Evolutionary conservation across 2,888 invertebrate species (phyloP).

Genomic region (Sphaerophoria rueppellii): DNA sequence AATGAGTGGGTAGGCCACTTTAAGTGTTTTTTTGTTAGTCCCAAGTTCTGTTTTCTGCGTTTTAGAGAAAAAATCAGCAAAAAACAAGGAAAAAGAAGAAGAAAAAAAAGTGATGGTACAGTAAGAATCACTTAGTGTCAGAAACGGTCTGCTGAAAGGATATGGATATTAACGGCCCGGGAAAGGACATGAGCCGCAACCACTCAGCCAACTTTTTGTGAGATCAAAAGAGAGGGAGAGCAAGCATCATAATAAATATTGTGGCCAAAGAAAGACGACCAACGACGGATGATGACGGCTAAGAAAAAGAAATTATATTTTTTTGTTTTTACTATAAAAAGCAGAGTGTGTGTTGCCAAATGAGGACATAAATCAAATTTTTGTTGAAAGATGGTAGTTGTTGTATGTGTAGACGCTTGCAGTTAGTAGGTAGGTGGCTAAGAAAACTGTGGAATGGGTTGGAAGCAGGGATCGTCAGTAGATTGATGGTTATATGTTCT

Average conservation of each 20-base stretch:
- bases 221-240: background rate
- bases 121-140: conserved; percentile 65
- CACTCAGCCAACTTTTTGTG: conserved; percentile 1
- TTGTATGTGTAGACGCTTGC: background rate
- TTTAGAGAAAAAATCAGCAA: conserved; percentile 18
- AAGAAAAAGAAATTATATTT: conserved; percentile 42
- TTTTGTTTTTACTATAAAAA: conserved; percentile 44
- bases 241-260: conserved; percentile 41
- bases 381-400: conserved; percentile 23
- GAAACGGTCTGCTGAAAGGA: conserved; percentile 56
- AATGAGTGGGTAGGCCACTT: background rate
- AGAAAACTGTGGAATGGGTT: conserved; percentile 1
- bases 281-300: too few species aligned
- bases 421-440: background rate
- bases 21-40: conserved; percentile 1
- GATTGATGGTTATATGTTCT: conserved; percentile 42
- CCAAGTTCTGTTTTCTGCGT: background rate
- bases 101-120: conserved; percentile 15
- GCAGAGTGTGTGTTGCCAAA: conserved; percentile 50
- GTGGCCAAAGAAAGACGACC: conserved; percentile 20
- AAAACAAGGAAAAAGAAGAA: background rate
- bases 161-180: conserved; percentile 53
- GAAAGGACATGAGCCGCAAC: conserved; percentile 47
- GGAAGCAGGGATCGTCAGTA: conserved; percentile 20
- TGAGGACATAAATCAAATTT: conserved; percentile 61